Conservation (phyloP, 2,888 invertebrate species). For the Aspidiotus destructor region DNA sequence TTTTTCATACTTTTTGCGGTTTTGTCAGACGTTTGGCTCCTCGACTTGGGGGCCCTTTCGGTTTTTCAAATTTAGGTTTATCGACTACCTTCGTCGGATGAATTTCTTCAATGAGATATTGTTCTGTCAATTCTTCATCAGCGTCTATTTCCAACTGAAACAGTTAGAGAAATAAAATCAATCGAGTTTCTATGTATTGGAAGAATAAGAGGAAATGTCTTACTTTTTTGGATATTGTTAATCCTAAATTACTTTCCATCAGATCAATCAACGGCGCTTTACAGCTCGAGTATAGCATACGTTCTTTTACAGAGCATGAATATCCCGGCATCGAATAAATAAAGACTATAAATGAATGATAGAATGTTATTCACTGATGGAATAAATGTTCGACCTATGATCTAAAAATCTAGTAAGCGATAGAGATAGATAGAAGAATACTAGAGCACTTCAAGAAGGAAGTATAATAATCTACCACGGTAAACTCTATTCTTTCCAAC, state of each 20-base stretch:
- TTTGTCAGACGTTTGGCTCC: slow-evolving; percentile 84
- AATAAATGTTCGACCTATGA: neutral
- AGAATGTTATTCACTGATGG: neutral
- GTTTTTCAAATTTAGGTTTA: slow-evolving; percentile 87
- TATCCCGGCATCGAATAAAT: slow-evolving; percentile 99
- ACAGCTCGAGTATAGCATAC: slow-evolving; percentile 98
- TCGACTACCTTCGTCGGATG: slow-evolving; percentile 85
- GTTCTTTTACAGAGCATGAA: slow-evolving; percentile 87
- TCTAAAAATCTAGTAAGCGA: too few relatives aligned
- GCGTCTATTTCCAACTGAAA: slow-evolving; percentile 82
- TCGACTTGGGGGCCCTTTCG: slow-evolving; percentile 88
- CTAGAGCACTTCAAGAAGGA: too few relatives aligned
- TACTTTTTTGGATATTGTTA: slow-evolving; percentile 80
- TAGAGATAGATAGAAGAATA: too few relatives aligned
- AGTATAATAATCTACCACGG: too few relatives aligned
- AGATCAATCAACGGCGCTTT: slow-evolving; percentile 82
- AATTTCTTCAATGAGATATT: slow-evolving; percentile 81
- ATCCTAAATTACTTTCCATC: slow-evolving; percentile 61
- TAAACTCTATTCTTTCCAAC: too few relatives aligned
- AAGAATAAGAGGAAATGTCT: slow-evolving; percentile 38
- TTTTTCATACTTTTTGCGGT: slow-evolving; percentile 43
- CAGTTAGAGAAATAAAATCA: slow-evolving; percentile 1
- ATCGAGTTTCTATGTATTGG: neutral
- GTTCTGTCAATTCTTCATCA: slow-evolving; percentile 79
- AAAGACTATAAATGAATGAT: slow-evolving; percentile 60